Evolutionary conservation across 2,888 invertebrate genomes (phyloP).

Genomic region (Oligia strigilis): DNA sequence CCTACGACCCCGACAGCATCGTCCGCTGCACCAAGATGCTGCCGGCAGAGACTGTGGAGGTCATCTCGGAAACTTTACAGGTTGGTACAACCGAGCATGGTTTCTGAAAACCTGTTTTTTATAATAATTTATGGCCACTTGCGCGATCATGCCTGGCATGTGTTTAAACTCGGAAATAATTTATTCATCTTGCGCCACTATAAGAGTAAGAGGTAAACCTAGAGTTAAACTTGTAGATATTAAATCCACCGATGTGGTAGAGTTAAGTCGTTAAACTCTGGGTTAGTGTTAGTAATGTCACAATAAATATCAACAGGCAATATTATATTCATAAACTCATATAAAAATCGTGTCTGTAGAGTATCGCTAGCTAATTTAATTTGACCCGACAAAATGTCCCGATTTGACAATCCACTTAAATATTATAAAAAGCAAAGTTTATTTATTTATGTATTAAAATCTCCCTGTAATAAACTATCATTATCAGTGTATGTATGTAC

Average conservation of each 20-base stretch:
- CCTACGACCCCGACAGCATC: slow-evolving; percentile 91
- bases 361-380: too few species aligned
- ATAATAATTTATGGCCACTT: background rate
- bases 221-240: background rate
- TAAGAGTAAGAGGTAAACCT: background rate
- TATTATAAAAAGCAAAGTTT: too few species aligned
- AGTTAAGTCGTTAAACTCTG: background rate
- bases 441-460: too few species aligned
- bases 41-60: slow-evolving; percentile 91
- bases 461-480: too few species aligned
- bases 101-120: too few species aligned
- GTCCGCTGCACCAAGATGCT: slow-evolving; percentile 91
- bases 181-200: background rate
- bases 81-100: slow-evolving; percentile 75
- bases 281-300: background rate
- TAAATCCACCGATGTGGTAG: background rate
- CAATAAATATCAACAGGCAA: too few species aligned
- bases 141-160: background rate
- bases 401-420: too few species aligned
- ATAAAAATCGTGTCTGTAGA: too few species aligned
- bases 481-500: too few species aligned
- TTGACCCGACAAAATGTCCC: too few species aligned
- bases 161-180: background rate
- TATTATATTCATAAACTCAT: too few species aligned
- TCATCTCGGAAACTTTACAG: slow-evolving; percentile 90